Base-by-base conservation (phyloP, 2,113 vertebrate species). In the Indicator indicator region DNA sequence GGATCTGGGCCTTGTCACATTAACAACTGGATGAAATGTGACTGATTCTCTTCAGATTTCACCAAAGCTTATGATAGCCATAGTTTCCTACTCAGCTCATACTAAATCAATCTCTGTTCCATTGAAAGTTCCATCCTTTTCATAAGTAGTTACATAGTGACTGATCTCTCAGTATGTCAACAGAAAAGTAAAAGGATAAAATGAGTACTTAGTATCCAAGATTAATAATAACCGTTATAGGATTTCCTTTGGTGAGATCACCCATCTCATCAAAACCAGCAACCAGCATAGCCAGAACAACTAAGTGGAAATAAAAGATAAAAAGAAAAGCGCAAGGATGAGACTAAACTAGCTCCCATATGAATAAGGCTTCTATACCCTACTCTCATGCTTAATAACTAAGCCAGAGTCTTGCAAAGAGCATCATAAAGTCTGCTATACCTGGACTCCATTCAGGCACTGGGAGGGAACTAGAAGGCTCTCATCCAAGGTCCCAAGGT, bases 1-100 rank as follows among this genome's bases (percentile, higher is more conserved):
- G 62, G 75, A 71, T 89, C 88, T 90, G 69, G 88, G 72, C 87
- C 88, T 88, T 89, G 52, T 89, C 94, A 83, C 84, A 82, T 86
- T 87, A 90, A 90, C 76, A 89, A 86, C 65, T 77, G 40, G 75
- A 96, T 88, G 88, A 97, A 87, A 89, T 92, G 93, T 28, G 36
- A 90, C 79, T 86, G 67, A 89, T 86, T 96, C 91, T 91, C 85
- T 90, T 88, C 73, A 88, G 86, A 67, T 81, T 93, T 81, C 80
- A 91, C 55, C 50, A 81, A 59, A 75, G 58, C 70, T 91, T 54
- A 50, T 11, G 62, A 94, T 32, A 85, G 38, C 67, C 60, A 28
- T 8, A 80, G 79, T 81, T 94, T 92, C 93, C 80, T 72, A 64
- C 1, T 48, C 48, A 19, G 12, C 16, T 87, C 0, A 0, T 69